phyloP scores from a whole-genome alignment of 1,140 invertebrate species.

The Eumaeus atala region DNA sequence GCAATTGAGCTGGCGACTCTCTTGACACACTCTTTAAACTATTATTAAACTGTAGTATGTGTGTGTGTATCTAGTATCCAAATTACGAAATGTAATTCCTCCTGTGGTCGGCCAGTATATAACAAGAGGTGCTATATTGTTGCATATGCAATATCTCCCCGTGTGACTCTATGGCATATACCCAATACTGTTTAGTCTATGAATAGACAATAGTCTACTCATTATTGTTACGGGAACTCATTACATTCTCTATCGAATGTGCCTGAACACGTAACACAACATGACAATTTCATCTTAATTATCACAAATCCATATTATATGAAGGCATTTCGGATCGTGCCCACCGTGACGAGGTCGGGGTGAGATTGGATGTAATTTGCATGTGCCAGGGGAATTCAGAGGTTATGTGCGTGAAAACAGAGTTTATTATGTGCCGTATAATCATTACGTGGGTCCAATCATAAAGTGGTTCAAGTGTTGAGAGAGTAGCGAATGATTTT shows the following conservation, averaged over 20 bases:
- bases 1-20: no score
- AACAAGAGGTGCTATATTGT: no score
- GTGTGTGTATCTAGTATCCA: no score
- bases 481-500: slow-evolving; percentile 4
- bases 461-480: slow-evolving; percentile 23
- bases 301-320: slow-evolving; percentile 32
- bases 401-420: slow-evolving; percentile 21
- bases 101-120: no score
- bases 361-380: slow-evolving; percentile 36
- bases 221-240: neutral
- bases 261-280: slow-evolving; percentile 15
- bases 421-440: slow-evolving; percentile 28
- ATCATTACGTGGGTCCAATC: slow-evolving; percentile 29
- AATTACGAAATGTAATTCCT: no score
- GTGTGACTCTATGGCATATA: no score
- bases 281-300: slow-evolving; percentile 37
- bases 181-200: no score
- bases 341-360: slow-evolving; percentile 33
- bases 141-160: no score
- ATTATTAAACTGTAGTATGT: no score
- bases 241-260: neutral
- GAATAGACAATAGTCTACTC: no score
- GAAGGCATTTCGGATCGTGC: slow-evolving; percentile 33
- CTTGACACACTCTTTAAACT: no score
- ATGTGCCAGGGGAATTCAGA: slow-evolving; percentile 25